Conservation (phyloP, 2,797 vertebrate genomes). For the Sebastes taczanowskii region DNA sequence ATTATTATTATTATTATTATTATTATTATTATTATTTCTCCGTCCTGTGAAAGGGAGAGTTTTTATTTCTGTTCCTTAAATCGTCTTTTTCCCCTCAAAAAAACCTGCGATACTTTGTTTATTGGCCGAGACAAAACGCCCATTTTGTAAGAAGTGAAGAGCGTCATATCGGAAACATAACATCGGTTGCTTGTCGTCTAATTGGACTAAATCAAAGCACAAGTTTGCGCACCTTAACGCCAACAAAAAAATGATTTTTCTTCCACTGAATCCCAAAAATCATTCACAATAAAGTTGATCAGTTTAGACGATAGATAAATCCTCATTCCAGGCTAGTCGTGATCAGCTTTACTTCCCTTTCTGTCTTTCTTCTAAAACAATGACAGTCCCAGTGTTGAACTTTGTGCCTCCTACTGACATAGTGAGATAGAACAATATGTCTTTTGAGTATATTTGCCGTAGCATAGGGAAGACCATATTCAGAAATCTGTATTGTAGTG, state of each 20-base stretch:
- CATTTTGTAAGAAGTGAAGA: neutral
- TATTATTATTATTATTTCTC: neutral
- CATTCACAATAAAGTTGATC: neutral
- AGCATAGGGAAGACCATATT: constrained; percentile 45
- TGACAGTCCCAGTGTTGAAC: constrained; percentile 37
- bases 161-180: neutral
- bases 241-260: neutral
- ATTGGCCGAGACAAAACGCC: neutral
- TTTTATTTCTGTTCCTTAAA: constrained; percentile 4
- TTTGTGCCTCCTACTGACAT: constrained; percentile 50
- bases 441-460: constrained; percentile 58
- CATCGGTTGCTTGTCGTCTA: constrained; percentile 6
- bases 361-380: constrained; percentile 12
- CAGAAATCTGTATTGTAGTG: constrained; percentile 55
- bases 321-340: neutral
- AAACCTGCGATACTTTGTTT: constrained; percentile 3
- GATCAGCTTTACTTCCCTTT: neutral
- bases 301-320: neutral
- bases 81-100: neutral
- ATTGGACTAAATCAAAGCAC: constrained; percentile 61
- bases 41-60: neutral
- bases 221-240: constrained; percentile 34
- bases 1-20: neutral
- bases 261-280: neutral
- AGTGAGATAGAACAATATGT: constrained; percentile 48